Evolutionary conservation across 2,113 vertebrate species (phyloP).

Genomic region (Xiphorhynchus elegans): DNA sequence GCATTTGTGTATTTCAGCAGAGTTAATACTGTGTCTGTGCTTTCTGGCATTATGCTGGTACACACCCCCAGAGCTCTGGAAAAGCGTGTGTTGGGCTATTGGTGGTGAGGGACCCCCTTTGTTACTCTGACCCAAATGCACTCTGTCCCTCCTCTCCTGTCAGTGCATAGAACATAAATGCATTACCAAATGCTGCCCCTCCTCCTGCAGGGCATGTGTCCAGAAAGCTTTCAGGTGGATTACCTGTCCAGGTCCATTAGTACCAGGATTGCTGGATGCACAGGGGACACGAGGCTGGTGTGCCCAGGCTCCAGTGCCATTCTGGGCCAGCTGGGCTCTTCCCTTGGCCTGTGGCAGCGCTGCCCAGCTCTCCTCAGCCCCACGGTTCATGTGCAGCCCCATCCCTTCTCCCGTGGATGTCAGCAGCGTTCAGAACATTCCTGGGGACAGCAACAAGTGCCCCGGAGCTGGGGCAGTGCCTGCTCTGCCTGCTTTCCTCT

Average conservation of each 20-base stretch:
- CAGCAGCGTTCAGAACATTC: not conserved
- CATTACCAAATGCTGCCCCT: not conserved
- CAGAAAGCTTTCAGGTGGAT: not conserved
- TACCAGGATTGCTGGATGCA: not conserved
- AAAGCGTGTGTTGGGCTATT: rapidly evolving
- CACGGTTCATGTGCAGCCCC: rapidly evolving
- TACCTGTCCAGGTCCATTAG: rapidly evolving
- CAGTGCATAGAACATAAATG: not conserved
- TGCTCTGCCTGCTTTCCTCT: not conserved
- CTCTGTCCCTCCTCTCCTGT: not conserved
- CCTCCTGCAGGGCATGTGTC: rapidly evolving
- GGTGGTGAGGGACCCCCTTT: no score
- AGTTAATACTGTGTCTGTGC: not conserved
- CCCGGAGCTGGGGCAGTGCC: not conserved
- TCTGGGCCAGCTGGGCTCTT: rapidly evolving
- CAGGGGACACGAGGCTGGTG: rapidly evolving
- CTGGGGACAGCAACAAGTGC: rapidly evolving
- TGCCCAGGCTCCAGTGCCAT: not conserved
- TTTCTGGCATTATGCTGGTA: not conserved
- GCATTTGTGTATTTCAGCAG: not conserved
- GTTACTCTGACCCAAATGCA: no score
- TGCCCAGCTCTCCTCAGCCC: not conserved
- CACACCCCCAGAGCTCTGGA: not conserved
- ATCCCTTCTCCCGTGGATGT: not conserved
- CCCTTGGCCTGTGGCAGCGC: not conserved